Evolutionary conservation across 2,888 invertebrate species (phyloP).

Genomic region (Thyatira batis): DNA sequence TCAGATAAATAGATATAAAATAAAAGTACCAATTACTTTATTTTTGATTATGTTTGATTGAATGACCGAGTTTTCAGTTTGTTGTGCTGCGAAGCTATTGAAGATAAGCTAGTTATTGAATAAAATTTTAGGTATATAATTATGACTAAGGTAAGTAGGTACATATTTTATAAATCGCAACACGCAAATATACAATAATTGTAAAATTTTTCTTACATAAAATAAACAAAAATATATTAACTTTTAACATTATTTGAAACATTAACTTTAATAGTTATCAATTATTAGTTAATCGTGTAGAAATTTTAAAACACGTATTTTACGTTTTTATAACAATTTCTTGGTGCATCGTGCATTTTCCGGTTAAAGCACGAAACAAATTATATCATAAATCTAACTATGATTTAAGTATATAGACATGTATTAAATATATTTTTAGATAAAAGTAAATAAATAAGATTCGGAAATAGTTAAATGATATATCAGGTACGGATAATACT

Average conservation of each 20-base stretch:
- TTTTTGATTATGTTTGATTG: neutral
- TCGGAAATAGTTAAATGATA: neutral
- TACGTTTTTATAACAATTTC: neutral
- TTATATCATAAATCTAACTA: too few species aligned
- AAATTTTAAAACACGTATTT: neutral
- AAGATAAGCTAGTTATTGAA: neutral
- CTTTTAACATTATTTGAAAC: neutral
- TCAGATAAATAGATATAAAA: constrained; percentile 4
- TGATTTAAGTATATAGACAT: too few species aligned
- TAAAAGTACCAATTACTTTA: neutral
- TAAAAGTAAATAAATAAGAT: constrained; percentile 1
- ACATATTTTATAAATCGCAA: neutral
- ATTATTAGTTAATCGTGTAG: neutral
- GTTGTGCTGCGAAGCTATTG: neutral
- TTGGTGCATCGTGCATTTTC: neutral
- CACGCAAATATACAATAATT: neutral
- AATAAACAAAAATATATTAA: neutral
- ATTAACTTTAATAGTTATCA: neutral
- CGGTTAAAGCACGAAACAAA: neutral
- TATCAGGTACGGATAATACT: constrained; percentile 30
- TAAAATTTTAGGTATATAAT: neutral
- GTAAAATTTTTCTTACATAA: neutral
- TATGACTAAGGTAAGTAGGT: too few species aligned
- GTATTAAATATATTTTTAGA: neutral
- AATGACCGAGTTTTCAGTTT: neutral